Evolutionary conservation across 37 sponge, comb jelly and placozoan species (phyloP).

Genomic region (Haliclona indistincta): DNA sequence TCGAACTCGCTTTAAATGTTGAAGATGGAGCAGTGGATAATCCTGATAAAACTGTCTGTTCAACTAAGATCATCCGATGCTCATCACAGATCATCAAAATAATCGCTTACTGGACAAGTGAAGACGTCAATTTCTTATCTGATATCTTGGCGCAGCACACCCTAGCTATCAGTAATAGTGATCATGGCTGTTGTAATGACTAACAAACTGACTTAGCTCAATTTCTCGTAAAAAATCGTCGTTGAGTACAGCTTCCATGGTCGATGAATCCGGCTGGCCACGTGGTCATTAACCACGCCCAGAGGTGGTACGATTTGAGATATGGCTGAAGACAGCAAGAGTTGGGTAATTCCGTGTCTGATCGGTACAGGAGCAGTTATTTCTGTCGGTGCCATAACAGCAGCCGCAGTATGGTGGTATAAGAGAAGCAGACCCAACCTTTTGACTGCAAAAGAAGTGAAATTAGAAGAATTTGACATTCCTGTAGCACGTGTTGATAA

Average conservation of each 20-base stretch:
- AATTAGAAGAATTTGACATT: background rate
- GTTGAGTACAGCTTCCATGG: background rate
- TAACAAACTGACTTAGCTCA: conserved; percentile 10
- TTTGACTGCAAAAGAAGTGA: background rate
- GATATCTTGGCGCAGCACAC: conserved; percentile 1
- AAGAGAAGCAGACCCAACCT: background rate
- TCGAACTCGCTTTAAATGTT: conserved; percentile 10
- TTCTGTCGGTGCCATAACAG: background rate
- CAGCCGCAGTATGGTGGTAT: background rate
- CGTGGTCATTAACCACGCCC: background rate
- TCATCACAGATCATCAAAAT: background rate
- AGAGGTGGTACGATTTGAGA: too few species aligned
- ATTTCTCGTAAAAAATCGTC: conserved; percentile 16
- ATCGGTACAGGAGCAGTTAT: background rate
- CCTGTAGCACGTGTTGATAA: conserved; percentile 46
- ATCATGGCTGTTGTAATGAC: background rate
- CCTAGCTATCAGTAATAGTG: background rate
- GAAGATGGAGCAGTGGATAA: background rate
- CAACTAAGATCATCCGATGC: background rate
- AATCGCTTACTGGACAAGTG: background rate
- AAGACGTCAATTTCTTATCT: conserved; percentile 1
- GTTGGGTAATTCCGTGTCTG: background rate
- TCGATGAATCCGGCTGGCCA: background rate
- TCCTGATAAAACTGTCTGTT: background rate
- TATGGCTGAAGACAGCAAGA: too few species aligned